Evolutionary conservation across 1,140 invertebrate species (phyloP).

Genomic region (Protaetia brevitarsis): DNA sequence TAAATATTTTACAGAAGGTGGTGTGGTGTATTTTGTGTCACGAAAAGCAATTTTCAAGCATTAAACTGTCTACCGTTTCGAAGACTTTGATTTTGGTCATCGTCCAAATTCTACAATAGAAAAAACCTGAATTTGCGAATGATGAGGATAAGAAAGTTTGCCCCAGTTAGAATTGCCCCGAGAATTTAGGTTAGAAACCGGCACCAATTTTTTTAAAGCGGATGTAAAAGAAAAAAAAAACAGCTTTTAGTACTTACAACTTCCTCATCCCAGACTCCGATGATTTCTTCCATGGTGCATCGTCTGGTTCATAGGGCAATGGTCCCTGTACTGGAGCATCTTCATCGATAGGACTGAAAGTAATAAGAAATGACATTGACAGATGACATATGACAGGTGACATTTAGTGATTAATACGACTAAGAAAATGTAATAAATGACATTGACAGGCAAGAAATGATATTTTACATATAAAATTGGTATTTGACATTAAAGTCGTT

Average conservation of each 20-base stretch:
- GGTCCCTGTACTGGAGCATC: constrained; percentile 93
- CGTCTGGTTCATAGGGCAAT: constrained; percentile 91
- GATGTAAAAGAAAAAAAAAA: no score
- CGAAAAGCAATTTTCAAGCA: constrained; percentile 11
- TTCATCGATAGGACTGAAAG: constrained; percentile 59
- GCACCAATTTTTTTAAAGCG: neutral
- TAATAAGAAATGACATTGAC: constrained; percentile 27
- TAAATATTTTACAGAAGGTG: no score
- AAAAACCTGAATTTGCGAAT: neutral
- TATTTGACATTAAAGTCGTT: no score
- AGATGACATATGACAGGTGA: no score
- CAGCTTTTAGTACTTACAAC: constrained; percentile 82
- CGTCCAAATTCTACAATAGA: constrained; percentile 21
- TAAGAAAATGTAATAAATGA: no score
- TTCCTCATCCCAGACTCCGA: constrained; percentile 85
- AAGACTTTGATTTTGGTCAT: neutral
- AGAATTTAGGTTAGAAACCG: neutral
- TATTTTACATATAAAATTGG: no score
- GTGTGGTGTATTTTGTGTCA: no score
- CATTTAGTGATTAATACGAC: no score
- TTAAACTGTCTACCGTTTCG: constrained; percentile 8
- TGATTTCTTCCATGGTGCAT: constrained; percentile 85
- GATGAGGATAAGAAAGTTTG: neutral
- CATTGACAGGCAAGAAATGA: no score
- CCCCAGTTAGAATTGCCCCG: neutral